A percentile compares a stretch with the other conserved stretches of the same genome.
These are phyloP conservation scores for Drosophila yakuba DNA, from an alignment of 1,140 invertebrate species.

Conservation along the genomic window DNA sequence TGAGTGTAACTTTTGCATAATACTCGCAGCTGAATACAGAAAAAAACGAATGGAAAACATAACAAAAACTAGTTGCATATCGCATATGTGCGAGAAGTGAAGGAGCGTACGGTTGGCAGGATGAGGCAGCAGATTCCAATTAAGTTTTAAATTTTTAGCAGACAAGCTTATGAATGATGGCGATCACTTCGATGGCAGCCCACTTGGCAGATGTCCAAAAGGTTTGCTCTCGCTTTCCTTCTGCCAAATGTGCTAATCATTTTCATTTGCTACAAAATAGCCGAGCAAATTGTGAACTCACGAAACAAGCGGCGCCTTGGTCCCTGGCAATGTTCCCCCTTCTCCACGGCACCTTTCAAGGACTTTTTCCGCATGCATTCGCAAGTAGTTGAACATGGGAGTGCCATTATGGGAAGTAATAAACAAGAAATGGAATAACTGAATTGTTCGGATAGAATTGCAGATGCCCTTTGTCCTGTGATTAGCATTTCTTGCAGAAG, in stretches of 20 bases:
- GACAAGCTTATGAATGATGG: constrained; percentile 47
- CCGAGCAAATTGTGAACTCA: constrained; percentile 12
- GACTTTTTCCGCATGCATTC: constrained; percentile 43
- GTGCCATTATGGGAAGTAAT: constrained; percentile 57
- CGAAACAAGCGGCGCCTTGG: constrained; percentile 13
- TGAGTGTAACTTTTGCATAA: constrained; percentile 44
- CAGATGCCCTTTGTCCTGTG: constrained; percentile 27
- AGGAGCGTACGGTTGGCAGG: constrained; percentile 34
- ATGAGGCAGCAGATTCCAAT: constrained; percentile 49
- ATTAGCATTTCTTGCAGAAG: constrained; percentile 4
- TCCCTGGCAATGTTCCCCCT: neutral
- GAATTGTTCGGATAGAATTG: constrained; percentile 19
- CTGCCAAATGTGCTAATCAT: constrained; percentile 45
- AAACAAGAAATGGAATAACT: constrained; percentile 53
- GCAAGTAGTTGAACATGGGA: constrained; percentile 44
- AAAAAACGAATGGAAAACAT: constrained; percentile 18
- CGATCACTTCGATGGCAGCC: constrained; percentile 18
- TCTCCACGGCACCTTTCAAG: constrained; percentile 32
- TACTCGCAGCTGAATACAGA: constrained; percentile 13
- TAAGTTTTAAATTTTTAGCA: constrained; percentile 54
- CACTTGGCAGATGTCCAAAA: constrained; percentile 23
- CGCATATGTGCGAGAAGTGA: constrained; percentile 41
- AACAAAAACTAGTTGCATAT: constrained; percentile 34
- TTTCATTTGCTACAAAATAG: constrained; percentile 29
- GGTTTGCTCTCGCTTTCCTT: constrained; percentile 6